Evolutionary conservation across 2,113 vertebrate genomes (phyloP).

Genomic region (Pollachius pollachius): DNA sequence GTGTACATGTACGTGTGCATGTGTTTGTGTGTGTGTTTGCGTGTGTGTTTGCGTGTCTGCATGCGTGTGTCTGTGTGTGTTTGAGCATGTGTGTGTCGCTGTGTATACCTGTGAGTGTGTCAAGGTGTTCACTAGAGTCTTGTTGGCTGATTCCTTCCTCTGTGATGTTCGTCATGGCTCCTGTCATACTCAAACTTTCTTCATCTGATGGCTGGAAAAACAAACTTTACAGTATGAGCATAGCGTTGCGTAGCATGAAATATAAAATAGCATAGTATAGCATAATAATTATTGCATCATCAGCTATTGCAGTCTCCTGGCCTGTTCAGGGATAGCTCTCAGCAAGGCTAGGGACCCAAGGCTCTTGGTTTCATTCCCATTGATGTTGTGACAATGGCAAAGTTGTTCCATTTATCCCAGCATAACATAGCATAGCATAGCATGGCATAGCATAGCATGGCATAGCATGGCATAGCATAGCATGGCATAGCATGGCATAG

Average conservation of each 20-base stretch:
- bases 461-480: too few relatives aligned
- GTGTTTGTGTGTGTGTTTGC: constrained; percentile 6
- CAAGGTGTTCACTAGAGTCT: constrained; percentile 78
- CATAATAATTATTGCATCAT: not conserved
- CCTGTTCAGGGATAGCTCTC: too few relatives aligned
- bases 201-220: constrained; percentile 86
- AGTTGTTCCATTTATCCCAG: too few relatives aligned
- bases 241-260: not conserved
- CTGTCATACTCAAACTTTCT: constrained; percentile 86
- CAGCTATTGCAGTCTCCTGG: not conserved
- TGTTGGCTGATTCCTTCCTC: constrained; percentile 87
- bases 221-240: not conserved
- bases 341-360: too few relatives aligned
- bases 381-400: too few relatives aligned
- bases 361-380: too few relatives aligned
- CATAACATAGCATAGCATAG: too few relatives aligned
- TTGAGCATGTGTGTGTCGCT: not conserved
- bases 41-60: constrained; percentile 5
- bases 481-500: too few relatives aligned
- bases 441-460: too few relatives aligned
- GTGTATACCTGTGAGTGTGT: constrained; percentile 80
- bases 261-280: not conserved
- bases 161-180: constrained; percentile 88
- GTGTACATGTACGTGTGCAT: too few relatives aligned
- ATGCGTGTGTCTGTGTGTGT: constrained; percentile 8